phyloP scores from a whole-genome alignment of 2,113 vertebrate genomes.

The Dicaeum eximium region DNA sequence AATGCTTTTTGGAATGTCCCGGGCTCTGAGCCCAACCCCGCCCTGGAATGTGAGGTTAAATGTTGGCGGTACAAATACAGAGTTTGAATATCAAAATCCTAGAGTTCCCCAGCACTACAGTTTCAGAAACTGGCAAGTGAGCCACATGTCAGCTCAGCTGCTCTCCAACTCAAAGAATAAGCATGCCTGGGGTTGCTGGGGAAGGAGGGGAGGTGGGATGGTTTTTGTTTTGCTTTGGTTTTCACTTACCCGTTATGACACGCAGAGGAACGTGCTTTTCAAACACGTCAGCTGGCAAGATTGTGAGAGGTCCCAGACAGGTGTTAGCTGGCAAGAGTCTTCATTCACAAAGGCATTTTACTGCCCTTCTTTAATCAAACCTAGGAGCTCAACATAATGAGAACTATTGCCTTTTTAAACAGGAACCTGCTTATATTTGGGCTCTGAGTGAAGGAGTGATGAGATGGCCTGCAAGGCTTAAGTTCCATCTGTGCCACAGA shows the following conservation, averaged over 20 bases:
- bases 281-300: background rate
- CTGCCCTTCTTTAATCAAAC: background rate
- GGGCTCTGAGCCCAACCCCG: conserved; percentile 32
- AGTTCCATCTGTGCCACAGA: background rate
- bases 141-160: conserved; percentile 52
- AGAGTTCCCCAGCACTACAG: conserved; percentile 11
- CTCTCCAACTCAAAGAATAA: background rate
- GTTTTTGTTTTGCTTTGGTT: background rate
- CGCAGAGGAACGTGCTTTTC: background rate
- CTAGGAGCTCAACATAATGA: background rate
- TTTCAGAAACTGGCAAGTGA: conserved; percentile 33
- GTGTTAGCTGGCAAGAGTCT: background rate
- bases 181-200: background rate
- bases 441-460: background rate
- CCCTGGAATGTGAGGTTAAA: conserved; percentile 61
- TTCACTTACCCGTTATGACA: background rate
- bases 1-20: conserved; percentile 67
- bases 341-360: conserved; percentile 24
- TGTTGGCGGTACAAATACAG: conserved; percentile 13
- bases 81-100: conserved; percentile 42
- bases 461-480: background rate
- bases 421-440: background rate
- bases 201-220: background rate
- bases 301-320: background rate
- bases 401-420: background rate